Conservation (phyloP, 1,140 invertebrate genomes). For the Zaprionus inermis region DNA sequence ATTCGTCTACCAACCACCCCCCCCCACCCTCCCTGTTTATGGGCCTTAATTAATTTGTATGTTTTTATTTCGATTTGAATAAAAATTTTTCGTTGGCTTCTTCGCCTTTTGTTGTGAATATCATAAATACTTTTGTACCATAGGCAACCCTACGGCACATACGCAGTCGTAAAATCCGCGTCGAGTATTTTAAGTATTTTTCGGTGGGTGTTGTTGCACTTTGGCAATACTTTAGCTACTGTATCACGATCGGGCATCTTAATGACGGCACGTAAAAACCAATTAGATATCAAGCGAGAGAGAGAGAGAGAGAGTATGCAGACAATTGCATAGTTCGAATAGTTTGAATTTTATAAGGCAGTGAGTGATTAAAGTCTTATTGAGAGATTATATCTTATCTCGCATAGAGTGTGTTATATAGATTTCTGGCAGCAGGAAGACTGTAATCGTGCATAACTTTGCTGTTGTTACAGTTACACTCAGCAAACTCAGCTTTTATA, state of each 20-base stretch:
- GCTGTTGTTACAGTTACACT: neutral
- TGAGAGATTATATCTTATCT: no score
- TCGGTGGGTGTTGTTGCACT: neutral
- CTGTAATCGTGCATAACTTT: neutral
- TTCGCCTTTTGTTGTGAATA: slow-evolving; percentile 72
- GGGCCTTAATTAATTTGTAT: slow-evolving; percentile 82
- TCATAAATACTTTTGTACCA: slow-evolving; percentile 73
- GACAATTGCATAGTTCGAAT: no score
- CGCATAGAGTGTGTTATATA: no score
- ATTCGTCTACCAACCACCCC: neutral
- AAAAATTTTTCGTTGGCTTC: slow-evolving; percentile 41
- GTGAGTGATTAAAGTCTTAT: no score
- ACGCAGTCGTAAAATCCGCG: neutral
- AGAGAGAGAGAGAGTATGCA: no score
- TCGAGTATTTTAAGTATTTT: slow-evolving; percentile 3
- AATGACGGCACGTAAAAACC: neutral
- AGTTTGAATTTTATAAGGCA: no score
- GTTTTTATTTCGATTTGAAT: slow-evolving; percentile 79
- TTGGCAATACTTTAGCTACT: neutral
- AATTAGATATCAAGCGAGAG: neutral
- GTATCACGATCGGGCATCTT: slow-evolving; percentile 8
- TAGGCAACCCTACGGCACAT: slow-evolving; percentile 3
- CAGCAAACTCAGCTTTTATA: neutral
- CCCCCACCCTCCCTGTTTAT: slow-evolving; percentile 44
- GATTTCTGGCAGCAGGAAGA: no score